These are phyloP conservation scores for Drosophila melanosoma DNA, from an alignment of 2,888 invertebrate species.

Conservation along the genomic window DNA sequence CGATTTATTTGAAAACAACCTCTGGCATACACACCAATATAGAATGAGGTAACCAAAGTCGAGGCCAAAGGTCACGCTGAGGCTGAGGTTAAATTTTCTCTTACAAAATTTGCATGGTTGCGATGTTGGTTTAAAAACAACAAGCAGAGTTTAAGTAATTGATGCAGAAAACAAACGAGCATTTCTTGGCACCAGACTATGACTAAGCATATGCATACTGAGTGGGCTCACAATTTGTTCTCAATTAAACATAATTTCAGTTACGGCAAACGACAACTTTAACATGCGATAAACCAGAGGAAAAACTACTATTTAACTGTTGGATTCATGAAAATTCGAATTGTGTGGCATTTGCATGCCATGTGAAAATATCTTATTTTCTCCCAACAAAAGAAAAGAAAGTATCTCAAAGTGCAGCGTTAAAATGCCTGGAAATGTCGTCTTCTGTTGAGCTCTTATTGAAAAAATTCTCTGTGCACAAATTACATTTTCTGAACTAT, in stretches of 20 bases:
- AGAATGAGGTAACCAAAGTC: slow-evolving; percentile 57
- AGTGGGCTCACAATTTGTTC: not conserved
- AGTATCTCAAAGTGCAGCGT: not conserved
- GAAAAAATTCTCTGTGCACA: slow-evolving; percentile 9
- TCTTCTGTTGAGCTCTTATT: not conserved
- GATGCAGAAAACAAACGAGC: not conserved
- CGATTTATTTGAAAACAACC: slow-evolving; percentile 53
- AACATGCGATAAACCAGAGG: slow-evolving; percentile 1
- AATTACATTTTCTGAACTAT: not conserved
- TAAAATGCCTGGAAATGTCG: not conserved
- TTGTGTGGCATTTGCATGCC: not conserved
- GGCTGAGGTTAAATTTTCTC: slow-evolving; percentile 3
- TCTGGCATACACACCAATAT: slow-evolving; percentile 10
- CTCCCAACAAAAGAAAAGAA: not conserved
- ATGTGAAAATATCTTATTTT: not conserved
- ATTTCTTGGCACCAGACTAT: not conserved
- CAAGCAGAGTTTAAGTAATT: slow-evolving; percentile 19
- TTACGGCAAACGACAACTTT: too few species aligned
- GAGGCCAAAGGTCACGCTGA: slow-evolving; percentile 44
- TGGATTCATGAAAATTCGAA: not conserved
- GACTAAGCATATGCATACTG: not conserved
- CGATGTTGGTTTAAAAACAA: slow-evolving; percentile 32
- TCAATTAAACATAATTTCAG: slow-evolving; percentile 14
- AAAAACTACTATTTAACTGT: not conserved
- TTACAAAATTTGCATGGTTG: slow-evolving; percentile 33